Conservation (phyloP, 2,113 vertebrate species). For the Reinhardtius hippoglossoides region DNA sequence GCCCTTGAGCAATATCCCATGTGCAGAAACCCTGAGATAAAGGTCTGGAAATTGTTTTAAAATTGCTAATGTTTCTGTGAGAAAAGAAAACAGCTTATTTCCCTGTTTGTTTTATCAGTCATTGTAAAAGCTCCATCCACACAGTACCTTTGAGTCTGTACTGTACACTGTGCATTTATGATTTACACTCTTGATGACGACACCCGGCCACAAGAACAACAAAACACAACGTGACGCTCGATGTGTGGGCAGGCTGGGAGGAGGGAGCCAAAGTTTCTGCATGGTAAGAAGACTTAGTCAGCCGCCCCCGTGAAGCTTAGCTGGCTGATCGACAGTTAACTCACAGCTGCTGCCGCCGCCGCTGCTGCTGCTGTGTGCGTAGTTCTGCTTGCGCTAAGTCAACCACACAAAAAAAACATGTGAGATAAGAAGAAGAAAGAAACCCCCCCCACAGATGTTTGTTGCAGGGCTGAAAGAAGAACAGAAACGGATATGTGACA, state of each 20-base stretch:
- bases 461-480: constrained; percentile 26
- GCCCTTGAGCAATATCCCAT: background rate
- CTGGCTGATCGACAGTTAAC: constrained; percentile 51
- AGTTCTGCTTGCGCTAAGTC: constrained; percentile 36
- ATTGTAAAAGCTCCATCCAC: constrained; percentile 6
- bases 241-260: constrained; percentile 53
- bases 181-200: constrained; percentile 25
- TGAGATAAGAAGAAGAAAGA: constrained; percentile 34
- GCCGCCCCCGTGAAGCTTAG: constrained; percentile 61
- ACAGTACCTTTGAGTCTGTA: background rate
- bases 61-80: background rate
- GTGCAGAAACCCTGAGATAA: background rate
- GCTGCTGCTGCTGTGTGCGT: constrained; percentile 16
- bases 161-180: background rate
- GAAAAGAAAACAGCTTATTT: background rate
- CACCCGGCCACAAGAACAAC: constrained; percentile 39
- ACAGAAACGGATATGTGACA: constrained; percentile 62
- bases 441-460: constrained; percentile 52
- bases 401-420: constrained; percentile 45
- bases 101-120: background rate
- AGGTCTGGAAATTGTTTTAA: background rate
- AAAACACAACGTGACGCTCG: constrained; percentile 56
- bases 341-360: constrained; percentile 44
- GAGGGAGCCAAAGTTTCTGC: constrained; percentile 59
- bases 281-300: constrained; percentile 71